Base-by-base conservation (phyloP, 2,797 vertebrate species). In the Pseudochirops cupreus region DNA sequence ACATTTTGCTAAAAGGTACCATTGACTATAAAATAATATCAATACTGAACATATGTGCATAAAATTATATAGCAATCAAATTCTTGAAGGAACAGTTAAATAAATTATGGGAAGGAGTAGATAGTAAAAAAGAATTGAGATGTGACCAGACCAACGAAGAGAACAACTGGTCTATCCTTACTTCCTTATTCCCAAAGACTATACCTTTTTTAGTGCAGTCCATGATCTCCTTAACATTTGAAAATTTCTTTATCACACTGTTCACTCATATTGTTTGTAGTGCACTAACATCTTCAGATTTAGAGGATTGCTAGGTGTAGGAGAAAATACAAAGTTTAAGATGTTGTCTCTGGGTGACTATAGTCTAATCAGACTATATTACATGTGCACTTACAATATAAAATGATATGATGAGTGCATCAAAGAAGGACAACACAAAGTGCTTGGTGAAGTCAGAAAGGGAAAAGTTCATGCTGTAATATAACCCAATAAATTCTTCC, bases 401-500 rank as follows among this genome's bases (percentile, higher is more conserved):
- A 67, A n/a, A n/a, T 62, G 12, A 62, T 67, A 14, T 18, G 33
- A 67, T n/a, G 62, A 67, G 33, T 67, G 12, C 33, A 18, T 67
- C 62, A 67, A 33, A n/a, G 33, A 67, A 67, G 11, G 5, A 67
- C 62, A n/a, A 67, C n/a, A 67, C 33, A 39, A 16, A 16, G 31
- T 67, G 16, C 16, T 74, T 74, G 62, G 5, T 74, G 62, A 74
- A 74, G 59, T 67, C 59, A 62, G 4, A 33, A 11, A 33, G 14
- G 14, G 31, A 26, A 67, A 62, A 67, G 31, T 16, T 67, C 13
- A 67, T 62, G 59, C 29, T 13, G 13, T 31, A 62, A 14, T 12
- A 94, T 14, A 39, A 90, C 6, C 67, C 74, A 94, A 95, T 91
- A 52, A 93, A 67, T 96, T 67, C 26, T 50, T 52, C 31, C 92